Conservation (phyloP, 1,140 invertebrate genomes). For the Cataglyphis hispanica region DNA sequence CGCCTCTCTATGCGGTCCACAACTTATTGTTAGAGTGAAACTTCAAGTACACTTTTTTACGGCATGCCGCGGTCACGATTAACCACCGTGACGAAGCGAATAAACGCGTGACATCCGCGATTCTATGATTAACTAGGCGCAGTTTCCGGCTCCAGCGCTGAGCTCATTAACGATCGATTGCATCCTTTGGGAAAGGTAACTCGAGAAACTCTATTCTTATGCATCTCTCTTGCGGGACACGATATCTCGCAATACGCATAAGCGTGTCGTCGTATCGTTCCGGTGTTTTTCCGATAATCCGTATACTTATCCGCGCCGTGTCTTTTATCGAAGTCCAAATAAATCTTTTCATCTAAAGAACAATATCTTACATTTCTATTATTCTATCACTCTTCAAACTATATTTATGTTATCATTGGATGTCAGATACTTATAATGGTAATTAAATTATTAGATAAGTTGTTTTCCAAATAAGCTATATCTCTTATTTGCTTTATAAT, state of each 20-base stretch:
- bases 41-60: conserved; percentile 44
- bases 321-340: background rate
- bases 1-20: background rate
- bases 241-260: conserved; percentile 35
- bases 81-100: conserved; percentile 55
- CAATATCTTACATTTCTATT: background rate
- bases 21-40: conserved; percentile 27
- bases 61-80: conserved; percentile 34
- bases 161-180: conserved; percentile 59
- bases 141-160: conserved; percentile 49
- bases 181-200: conserved; percentile 50
- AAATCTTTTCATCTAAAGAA: background rate
- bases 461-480: background rate
- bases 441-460: too few species aligned
- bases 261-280: conserved; percentile 24
- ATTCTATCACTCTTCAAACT: too few species aligned
- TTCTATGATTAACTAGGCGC: conserved; percentile 59
- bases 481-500: background rate
- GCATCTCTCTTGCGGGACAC: background rate
- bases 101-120: conserved; percentile 62
- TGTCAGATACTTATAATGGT: background rate
- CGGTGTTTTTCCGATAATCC: background rate
- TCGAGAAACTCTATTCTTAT: conserved; percentile 48
- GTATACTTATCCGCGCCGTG: background rate
- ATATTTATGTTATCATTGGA: background rate